These are phyloP conservation scores for Andinoacara biseriatus DNA, from an alignment of 2,113 vertebrate species.

Conservation along the genomic window DNA sequence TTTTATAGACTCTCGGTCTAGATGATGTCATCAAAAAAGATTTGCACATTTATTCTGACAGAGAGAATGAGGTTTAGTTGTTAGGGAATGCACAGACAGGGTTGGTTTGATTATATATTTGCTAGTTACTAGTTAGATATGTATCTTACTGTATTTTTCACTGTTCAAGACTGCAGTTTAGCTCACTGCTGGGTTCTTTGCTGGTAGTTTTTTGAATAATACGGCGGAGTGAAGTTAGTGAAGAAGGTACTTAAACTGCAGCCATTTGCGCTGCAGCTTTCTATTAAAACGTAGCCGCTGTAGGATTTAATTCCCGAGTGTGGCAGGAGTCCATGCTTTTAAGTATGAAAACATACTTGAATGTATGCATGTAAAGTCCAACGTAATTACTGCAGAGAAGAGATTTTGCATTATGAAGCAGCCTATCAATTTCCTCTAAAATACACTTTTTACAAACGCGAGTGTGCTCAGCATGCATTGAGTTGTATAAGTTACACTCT, in stretches of 20 bases:
- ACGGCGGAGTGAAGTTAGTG: no score
- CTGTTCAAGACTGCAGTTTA: no score
- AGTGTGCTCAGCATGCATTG: not conserved
- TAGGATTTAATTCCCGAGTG: not conserved
- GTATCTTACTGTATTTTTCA: no score
- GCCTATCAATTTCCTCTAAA: not conserved
- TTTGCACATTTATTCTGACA: no score
- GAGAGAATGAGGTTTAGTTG: no score
- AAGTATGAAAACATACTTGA: not conserved
- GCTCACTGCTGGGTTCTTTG: not conserved
- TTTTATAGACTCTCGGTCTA: not conserved
- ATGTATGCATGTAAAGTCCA: no score
- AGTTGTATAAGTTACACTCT: not conserved
- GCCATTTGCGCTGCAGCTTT: rapidly evolving
- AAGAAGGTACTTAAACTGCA: not conserved
- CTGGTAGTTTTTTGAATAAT: no score
- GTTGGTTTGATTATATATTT: no score
- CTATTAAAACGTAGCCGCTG: not conserved
- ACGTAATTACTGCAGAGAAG: not conserved
- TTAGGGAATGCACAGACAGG: no score
- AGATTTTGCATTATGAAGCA: not conserved
- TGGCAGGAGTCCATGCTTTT: not conserved
- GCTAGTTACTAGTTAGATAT: no score
- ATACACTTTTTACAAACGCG: not conserved
- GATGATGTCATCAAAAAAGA: not conserved